Evolutionary conservation across 1,140 invertebrate genomes (phyloP), one percentile per base, ranked within the genome.

Genomic region (Cydia strobilella): DNA sequence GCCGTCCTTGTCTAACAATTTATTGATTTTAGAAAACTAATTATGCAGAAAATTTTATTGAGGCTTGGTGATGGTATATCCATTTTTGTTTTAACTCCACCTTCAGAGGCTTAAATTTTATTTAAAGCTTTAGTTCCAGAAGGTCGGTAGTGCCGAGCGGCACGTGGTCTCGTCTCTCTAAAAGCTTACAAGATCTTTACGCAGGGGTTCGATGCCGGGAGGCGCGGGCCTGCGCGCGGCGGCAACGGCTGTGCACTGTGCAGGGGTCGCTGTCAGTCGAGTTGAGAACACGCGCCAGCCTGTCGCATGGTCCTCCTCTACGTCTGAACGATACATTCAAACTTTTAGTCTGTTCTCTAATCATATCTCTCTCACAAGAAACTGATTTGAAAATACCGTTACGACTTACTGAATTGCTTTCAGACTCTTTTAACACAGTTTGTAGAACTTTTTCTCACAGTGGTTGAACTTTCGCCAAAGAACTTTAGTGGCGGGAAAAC

Each of bases 161-260:
- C 65, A 42, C 31, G 65, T 69, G 65, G 65, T 69, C n/a, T 69
- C 15, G 59, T 73, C 54, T 77, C 82, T 87, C 86, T 82, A 88
- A 82, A 84, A 82, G 78, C 81, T 81, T 80, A 81, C 72, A 87
- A 87, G 86, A 85, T 87, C 82, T 87, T 84, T 80, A 82, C 74
- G 79, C 87, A 85, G 84, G 91, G 91, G 90, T 90, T 92, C 90
- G 86, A 91, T 91, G 91, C 90, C 89, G 90, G 90, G 89, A 88
- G 90, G 87, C 91, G 91, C 91, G 91, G 90, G 86, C 89, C 91
- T 91, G 91, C 90, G 91, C 91, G 88, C 91, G 90, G 89, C 90
- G 91, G 90, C 91, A 90, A 90, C 89, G 90, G 90, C 65, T 91
- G 90, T 88, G 86, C 91, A 77, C 65, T 91, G 90, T 88, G 86